phyloP scores from a whole-genome alignment of 2,888 invertebrate genomes.

The Phalera bucephala region DNA sequence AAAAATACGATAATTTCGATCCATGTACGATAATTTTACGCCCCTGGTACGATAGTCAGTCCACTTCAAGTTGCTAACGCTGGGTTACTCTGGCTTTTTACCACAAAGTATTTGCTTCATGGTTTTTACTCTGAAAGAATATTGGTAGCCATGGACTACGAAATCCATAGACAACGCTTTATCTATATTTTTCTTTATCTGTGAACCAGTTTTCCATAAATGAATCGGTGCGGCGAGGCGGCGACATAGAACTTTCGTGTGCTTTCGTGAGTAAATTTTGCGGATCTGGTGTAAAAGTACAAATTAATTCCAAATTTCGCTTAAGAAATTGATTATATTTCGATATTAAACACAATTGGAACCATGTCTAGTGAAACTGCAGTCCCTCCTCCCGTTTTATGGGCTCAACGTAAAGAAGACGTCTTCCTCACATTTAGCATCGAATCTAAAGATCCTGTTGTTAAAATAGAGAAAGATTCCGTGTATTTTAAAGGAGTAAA shows the following conservation, averaged over 20 bases:
- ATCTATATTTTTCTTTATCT: too few relatives aligned
- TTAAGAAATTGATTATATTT: too few relatives aligned
- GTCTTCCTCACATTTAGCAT: slow-evolving; percentile 95
- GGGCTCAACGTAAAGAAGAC: slow-evolving; percentile 95
- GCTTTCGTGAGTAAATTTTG: slow-evolving; percentile 24
- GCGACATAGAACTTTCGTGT: slow-evolving; percentile 24
- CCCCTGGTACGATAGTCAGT: too few relatives aligned
- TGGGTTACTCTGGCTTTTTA: too few relatives aligned
- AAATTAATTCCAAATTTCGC: slow-evolving; percentile 11
- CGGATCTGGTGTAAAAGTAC: slow-evolving; percentile 28
- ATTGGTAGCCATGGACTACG: too few relatives aligned
- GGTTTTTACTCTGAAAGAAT: too few relatives aligned
- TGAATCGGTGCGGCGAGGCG: slow-evolving; percentile 47
- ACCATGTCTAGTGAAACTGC: slow-evolving; percentile 77
- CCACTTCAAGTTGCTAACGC: too few relatives aligned
- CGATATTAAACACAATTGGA: too few relatives aligned
- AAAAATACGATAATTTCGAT: too few relatives aligned
- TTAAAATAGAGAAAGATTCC: slow-evolving; percentile 89
- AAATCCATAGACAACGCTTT: too few relatives aligned
- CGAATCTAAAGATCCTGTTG: slow-evolving; percentile 93
- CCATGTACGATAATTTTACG: too few relatives aligned
- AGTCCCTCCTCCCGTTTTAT: slow-evolving; percentile 92
- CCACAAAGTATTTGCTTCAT: too few relatives aligned
- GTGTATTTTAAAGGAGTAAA: slow-evolving; percentile 94
- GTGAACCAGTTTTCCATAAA: slow-evolving; percentile 34